Base-by-base conservation (phyloP, 2,888 invertebrate genomes). In the Hedya salicella region DNA sequence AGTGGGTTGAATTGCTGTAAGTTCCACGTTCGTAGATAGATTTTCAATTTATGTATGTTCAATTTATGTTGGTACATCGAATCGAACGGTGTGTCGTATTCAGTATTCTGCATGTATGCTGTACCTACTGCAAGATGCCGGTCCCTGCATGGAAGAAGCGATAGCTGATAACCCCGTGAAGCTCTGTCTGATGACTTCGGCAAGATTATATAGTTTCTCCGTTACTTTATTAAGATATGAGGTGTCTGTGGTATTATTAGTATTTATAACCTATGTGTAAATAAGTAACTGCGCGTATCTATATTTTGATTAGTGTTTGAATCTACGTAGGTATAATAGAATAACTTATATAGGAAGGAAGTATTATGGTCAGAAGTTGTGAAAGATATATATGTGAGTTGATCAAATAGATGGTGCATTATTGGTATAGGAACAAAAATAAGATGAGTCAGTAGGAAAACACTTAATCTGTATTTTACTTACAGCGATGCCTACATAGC, bases 91-190 rank as follows among this genome's bases (percentile, higher is more conserved):
- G 6, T 49, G 52, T 53, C 25, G 30, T 14, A 36, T 65, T 53
- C 65, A 13, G 52, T 60, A 60, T 59, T 61, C 61, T 50, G 39
- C 21, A 21, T 50, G 60, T 49, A 42, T 54, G 66, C 48, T 61
- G 32, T 30, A 44, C 53, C 71, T 80, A 79, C 75, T 57, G 56
- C 44, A 32, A 81, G 81, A 80, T 79, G 81, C 79, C 78, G 80
- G 66, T 39, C 66, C 66, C 61, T 61, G 66, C 61, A 53, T 54
- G 60, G 66, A 54, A 66, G 54, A 49, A 61, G 54, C 81, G 84
- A 87, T 88, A 87, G 74, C 80, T 83, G 89, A 88, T 89, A 88
- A 88, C 88, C 88, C 78, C 81, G 19, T 60, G 46, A 39, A 60
- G 46, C 40, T 25, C 42, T 49, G 60, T 54, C 46, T 42, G 66